phyloP scores from a whole-genome alignment of 2,888 invertebrate species.

The Pristionchus exspectatus region DNA sequence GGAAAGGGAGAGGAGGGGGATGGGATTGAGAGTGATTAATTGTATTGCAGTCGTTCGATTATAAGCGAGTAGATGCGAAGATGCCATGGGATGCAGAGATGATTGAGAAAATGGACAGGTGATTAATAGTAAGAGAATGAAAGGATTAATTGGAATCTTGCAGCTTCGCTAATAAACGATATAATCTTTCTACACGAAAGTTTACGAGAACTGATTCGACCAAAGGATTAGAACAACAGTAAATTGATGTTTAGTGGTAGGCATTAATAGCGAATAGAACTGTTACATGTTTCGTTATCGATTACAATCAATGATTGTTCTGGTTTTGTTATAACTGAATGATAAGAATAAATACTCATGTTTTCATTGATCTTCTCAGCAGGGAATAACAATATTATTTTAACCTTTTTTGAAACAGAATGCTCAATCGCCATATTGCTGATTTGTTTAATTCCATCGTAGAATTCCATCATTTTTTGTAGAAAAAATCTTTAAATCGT shows the following conservation, averaged over 20 bases:
- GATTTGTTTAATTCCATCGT: too few species aligned
- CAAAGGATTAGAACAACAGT: slow-evolving; percentile 44
- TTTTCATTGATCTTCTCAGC: neutral
- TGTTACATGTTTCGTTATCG: neutral
- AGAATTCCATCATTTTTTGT: too few species aligned
- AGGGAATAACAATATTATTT: neutral
- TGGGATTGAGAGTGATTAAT: neutral
- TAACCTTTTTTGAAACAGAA: too few species aligned
- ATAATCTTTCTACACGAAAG: slow-evolving; percentile 67
- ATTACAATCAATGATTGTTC: neutral
- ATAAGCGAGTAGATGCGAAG: slow-evolving; percentile 66
- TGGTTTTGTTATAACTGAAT: neutral
- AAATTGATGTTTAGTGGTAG: neutral
- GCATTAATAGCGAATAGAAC: neutral
- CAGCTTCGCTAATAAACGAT: slow-evolving; percentile 71
- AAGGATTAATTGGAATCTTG: neutral
- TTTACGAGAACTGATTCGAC: slow-evolving; percentile 61
- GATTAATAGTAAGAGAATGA: neutral
- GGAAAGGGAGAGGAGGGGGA: neutral
- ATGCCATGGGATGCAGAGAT: slow-evolving; percentile 78
- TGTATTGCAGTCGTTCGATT: slow-evolving; percentile 65
- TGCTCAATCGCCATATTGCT: too few species aligned
- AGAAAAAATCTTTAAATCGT: too few species aligned
- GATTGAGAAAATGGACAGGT: slow-evolving; percentile 75
- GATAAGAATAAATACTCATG: neutral